Base-by-base conservation (phyloP, 2,113 vertebrate genomes). In the Scytalopus superciliaris region DNA sequence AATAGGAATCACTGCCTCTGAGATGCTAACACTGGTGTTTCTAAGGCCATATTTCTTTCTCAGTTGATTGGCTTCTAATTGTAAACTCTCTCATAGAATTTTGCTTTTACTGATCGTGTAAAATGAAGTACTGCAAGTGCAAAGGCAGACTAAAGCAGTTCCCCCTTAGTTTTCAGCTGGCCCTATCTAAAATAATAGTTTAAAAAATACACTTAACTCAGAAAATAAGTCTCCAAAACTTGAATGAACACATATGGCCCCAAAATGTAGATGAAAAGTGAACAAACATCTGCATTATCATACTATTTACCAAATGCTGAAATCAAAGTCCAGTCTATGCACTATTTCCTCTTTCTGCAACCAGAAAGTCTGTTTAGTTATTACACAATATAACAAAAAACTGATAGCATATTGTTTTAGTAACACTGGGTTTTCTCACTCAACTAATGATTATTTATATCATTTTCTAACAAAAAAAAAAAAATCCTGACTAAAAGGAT, bases 261-360 rank as follows among this genome's bases (percentile, higher is more conserved):
- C 89, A 94, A 94, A 94, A 89, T 57, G 66, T 78, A 90, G 73
- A 55, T 19, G 15, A 89, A 94, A 92, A 94, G 82, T 68, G 56
- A 93, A 37, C 56, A 93, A 94, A 88, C 73, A 74, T 77, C 64
- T 94, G 47, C 44, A 92, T 88, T 89, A 90, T 55, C 31, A n/a
- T 72, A 63, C 47, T 67, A 28, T 94, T 96, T 92, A 95, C 80
- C 68, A 90, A 93, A 95, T 67, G 56, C 60, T 85, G 70, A 93
- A 95, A 88, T 93, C 72, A 73, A 84, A 87, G 50, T 39, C 39
- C 67, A 39, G 23, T 28, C 82, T 69, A 70, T 21, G 53, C 35
- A 30, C 22, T 31, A 57, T 88, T 87, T 90, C 56, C 60, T 84
- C 33, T 70, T 59, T 80, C 42, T 37, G 30, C 44, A 87, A 81